A percentile compares a stretch with the other conserved stretches of the same genome.
phyloP scores from a whole-genome alignment of 1,140 invertebrate species.

The Drosophila guanche region DNA sequence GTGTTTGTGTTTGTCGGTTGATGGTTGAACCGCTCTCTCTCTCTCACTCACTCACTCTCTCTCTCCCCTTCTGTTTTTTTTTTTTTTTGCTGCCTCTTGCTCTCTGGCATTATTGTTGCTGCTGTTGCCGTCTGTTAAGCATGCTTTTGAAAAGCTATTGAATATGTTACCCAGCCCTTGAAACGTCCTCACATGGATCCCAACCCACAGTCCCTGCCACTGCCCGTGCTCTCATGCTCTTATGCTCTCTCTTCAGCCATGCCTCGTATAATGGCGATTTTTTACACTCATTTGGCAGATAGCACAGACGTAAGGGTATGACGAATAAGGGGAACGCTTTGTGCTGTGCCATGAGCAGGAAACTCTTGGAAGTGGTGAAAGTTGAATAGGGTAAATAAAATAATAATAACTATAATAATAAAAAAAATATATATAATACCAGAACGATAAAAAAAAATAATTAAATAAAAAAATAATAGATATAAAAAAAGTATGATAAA shows the following conservation, averaged over 20 bases:
- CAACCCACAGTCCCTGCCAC: too few relatives aligned
- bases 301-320: slow-evolving; percentile 16
- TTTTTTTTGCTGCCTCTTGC: slow-evolving; percentile 36
- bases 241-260: not conserved
- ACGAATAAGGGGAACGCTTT: not conserved
- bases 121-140: slow-evolving; percentile 61
- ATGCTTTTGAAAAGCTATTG: slow-evolving; percentile 79
- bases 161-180: slow-evolving; percentile 63
- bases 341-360: too few relatives aligned
- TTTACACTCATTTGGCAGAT: slow-evolving; percentile 67
- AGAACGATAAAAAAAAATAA: too few relatives aligned
- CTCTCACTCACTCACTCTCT: slow-evolving; percentile 3
- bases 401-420: too few relatives aligned
- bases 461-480: too few relatives aligned
- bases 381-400: too few relatives aligned
- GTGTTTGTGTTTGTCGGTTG: slow-evolving; percentile 42
- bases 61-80: slow-evolving; percentile 49
- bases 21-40: slow-evolving; percentile 34
- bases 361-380: too few relatives aligned
- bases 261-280: slow-evolving; percentile 65
- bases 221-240: not conserved
- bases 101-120: slow-evolving; percentile 53
- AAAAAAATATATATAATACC: too few relatives aligned
- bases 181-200: slow-evolving; percentile 9
- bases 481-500: too few relatives aligned